Conservation (phyloP, 2,888 invertebrate species). For the Ichneumon xanthorius region DNA sequence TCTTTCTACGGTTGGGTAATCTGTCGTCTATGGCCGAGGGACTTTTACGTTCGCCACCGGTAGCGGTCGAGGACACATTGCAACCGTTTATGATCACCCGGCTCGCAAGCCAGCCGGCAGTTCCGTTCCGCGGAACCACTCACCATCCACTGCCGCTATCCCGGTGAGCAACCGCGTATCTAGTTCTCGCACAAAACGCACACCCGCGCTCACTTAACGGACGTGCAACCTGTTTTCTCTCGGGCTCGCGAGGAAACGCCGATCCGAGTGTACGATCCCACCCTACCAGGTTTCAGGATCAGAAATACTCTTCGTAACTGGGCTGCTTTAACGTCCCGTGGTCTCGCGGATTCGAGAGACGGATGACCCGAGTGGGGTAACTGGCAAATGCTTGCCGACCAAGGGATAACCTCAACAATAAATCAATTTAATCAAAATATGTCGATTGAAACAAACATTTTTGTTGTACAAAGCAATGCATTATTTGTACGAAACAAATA, state of each 20-base stretch:
- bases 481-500: too few relatives aligned
- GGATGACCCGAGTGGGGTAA: background rate
- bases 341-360: conserved; percentile 9
- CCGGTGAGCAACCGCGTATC: too few relatives aligned
- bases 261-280: conserved; percentile 36
- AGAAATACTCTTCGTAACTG: conserved; percentile 24
- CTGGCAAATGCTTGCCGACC: too few relatives aligned
- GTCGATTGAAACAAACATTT: too few relatives aligned
- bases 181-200: background rate
- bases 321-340: conserved; percentile 34
- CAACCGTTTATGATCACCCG: conserved; percentile 60
- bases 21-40: conserved; percentile 44
- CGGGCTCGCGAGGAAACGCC: conserved; percentile 33
- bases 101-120: conserved; percentile 36
- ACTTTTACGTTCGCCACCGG: conserved; percentile 49
- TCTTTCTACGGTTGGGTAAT: conserved; percentile 56
- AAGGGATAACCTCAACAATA: too few relatives aligned
- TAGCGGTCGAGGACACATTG: conserved; percentile 52
- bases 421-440: too few relatives aligned
- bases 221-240: conserved; percentile 15
- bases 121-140: conserved; percentile 37
- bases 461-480: too few relatives aligned
- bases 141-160: conserved; percentile 16
- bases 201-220: background rate
- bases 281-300: conserved; percentile 38